Conservation (phyloP, 2,888 invertebrate species). For the Rhorus exstirpatorius region DNA sequence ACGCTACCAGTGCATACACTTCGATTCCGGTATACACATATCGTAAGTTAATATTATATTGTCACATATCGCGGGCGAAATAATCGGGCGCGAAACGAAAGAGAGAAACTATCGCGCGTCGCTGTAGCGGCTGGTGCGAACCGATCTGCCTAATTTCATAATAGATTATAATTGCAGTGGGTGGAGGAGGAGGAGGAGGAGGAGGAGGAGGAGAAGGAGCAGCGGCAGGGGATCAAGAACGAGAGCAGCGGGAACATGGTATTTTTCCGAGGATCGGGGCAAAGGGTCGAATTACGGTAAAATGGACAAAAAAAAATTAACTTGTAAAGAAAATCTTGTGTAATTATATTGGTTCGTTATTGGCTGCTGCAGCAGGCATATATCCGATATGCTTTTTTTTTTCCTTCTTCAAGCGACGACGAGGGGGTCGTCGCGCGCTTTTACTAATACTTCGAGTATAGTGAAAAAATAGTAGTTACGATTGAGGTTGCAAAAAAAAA, state of each 20-base stretch:
- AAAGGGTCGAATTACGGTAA: constrained; percentile 84
- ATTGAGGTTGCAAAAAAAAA: too few relatives aligned
- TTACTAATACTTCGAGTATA: too few relatives aligned
- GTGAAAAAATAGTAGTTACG: too few relatives aligned
- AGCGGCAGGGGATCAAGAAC: constrained; percentile 77
- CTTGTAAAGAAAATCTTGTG: too few relatives aligned
- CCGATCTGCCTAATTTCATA: constrained; percentile 82
- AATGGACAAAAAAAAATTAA: constrained; percentile 8
- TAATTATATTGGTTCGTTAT: too few relatives aligned
- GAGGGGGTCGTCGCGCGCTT: too few relatives aligned
- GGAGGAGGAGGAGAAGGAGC: too few relatives aligned
- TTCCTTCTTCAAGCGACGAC: too few relatives aligned
- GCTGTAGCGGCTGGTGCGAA: constrained; percentile 71
- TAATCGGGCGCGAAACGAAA: not conserved
- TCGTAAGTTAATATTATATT: constrained; percentile 79
- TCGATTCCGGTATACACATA: constrained; percentile 89
- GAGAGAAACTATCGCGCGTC: not conserved
- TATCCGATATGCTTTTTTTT: too few relatives aligned
- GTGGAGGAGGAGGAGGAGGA: constrained; percentile 84
- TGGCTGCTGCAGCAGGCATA: too few relatives aligned
- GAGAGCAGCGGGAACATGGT: constrained; percentile 79
- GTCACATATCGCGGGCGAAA: too few relatives aligned
- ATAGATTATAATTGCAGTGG: constrained; percentile 85
- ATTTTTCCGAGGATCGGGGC: constrained; percentile 85
- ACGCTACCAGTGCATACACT: constrained; percentile 96